Conservation (phyloP, 2,888 invertebrate genomes). For the Proisotoma minuta region DNA sequence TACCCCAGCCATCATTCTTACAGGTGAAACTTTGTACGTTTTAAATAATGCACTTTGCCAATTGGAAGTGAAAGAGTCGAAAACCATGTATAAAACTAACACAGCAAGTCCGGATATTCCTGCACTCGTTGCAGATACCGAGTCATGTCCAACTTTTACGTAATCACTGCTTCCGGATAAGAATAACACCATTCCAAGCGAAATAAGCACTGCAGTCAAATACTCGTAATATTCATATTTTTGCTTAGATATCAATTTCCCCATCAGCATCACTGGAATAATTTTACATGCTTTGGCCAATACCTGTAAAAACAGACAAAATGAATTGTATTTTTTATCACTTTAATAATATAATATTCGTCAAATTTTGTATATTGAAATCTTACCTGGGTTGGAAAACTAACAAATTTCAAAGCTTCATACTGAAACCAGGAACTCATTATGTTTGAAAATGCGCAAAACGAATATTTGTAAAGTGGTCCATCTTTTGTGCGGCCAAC, state of each 20-base stretch:
- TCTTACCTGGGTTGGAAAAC: constrained; percentile 89
- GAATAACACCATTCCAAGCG: constrained; percentile 88
- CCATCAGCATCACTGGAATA: constrained; percentile 98
- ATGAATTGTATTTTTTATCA: not conserved
- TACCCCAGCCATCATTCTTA: constrained; percentile 95
- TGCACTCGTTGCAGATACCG: constrained; percentile 18
- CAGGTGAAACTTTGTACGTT: constrained; percentile 69
- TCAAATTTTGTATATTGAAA: not conserved
- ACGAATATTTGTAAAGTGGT: constrained; percentile 90
- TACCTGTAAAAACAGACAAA: constrained; percentile 55
- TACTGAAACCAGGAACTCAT: constrained; percentile 99
- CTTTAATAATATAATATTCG: not conserved
- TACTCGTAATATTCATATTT: constrained; percentile 90
- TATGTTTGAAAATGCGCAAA: constrained; percentile 93
- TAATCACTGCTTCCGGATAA: constrained; percentile 66
- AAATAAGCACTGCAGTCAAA: constrained; percentile 79
- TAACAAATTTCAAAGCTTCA: constrained; percentile 96
- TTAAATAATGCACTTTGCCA: constrained; percentile 92
- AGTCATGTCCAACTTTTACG: constrained; percentile 25
- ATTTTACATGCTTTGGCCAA: constrained; percentile 97
- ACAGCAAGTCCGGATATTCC: constrained; percentile 68
- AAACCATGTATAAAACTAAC: constrained; percentile 81
- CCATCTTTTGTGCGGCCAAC: constrained; percentile 57
- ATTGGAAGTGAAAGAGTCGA: constrained; percentile 97
- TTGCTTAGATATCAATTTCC: constrained; percentile 78